phyloP scores from a whole-genome alignment of 2,113 vertebrate species.

The Rostratula benghalensis region DNA sequence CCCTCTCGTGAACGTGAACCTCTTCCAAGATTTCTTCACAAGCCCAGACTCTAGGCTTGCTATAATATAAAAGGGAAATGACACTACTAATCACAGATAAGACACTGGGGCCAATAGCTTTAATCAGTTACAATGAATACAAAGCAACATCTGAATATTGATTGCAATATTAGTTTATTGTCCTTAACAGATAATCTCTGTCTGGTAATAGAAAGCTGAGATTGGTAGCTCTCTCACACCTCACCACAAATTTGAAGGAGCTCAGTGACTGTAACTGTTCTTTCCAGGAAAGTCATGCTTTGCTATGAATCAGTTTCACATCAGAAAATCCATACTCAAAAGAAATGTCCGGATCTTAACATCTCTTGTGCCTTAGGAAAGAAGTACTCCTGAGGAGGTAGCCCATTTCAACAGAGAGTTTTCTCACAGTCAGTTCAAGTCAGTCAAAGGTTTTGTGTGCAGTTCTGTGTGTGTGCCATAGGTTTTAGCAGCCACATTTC shows the following conservation, averaged over 20 bases:
- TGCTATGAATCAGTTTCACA: neutral
- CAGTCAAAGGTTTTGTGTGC: neutral
- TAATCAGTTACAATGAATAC: neutral
- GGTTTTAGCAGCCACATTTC: neutral
- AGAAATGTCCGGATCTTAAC: neutral
- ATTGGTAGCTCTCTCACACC: neutral
- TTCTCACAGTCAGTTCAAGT: neutral
- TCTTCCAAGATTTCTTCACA: neutral
- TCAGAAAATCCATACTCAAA: neutral
- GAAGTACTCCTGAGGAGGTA: neutral
- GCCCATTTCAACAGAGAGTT: neutral
- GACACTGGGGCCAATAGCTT: neutral
- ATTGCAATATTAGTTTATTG: neutral
- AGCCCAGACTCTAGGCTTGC: neutral
- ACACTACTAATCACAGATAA: neutral
- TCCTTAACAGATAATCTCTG: neutral
- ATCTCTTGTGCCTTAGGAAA: neutral
- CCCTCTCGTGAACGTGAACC: neutral
- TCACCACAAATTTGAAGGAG: neutral
- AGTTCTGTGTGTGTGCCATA: neutral
- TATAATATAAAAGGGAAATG: neutral
- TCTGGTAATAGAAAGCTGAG: neutral
- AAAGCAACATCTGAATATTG: neutral
- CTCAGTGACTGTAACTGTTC: neutral
- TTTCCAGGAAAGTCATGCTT: neutral